phyloP scores from a whole-genome alignment of 2,113 vertebrate species.

The Pitta sordida region DNA sequence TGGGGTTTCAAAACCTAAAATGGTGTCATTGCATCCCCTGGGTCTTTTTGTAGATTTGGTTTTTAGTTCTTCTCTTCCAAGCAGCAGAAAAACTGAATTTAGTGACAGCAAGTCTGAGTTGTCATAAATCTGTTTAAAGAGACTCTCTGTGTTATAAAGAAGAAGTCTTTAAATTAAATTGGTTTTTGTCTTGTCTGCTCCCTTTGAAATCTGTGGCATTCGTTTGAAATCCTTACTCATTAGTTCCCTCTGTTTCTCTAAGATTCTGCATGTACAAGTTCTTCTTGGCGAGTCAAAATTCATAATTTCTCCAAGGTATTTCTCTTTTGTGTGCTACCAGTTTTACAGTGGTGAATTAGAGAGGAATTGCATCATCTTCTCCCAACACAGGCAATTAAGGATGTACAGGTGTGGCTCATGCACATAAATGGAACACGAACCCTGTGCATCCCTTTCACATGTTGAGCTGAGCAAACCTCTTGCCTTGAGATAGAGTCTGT shows the following conservation, averaged over 20 bases:
- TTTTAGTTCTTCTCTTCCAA: background rate
- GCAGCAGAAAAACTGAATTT: background rate
- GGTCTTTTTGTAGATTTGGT: background rate
- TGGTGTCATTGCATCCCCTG: background rate
- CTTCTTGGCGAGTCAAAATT: background rate
- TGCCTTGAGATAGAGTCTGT: background rate
- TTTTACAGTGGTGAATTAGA: background rate
- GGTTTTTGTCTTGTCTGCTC: background rate
- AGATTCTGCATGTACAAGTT: background rate
- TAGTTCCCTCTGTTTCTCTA: background rate
- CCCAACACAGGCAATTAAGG: background rate
- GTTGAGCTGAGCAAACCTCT: background rate
- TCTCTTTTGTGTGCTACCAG: background rate
- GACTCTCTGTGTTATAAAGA: background rate
- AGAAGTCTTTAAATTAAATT: background rate
- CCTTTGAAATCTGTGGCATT: background rate
- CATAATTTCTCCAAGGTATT: conserved; percentile 9
- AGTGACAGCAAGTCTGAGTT: background rate
- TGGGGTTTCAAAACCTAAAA: background rate
- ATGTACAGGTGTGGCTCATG: background rate
- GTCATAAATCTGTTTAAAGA: background rate
- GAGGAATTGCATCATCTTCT: background rate
- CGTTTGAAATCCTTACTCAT: background rate
- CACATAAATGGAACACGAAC: background rate
- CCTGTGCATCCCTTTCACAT: background rate